Base-by-base conservation (phyloP, 1,140 invertebrate species). In the Anastatus disparis region DNA sequence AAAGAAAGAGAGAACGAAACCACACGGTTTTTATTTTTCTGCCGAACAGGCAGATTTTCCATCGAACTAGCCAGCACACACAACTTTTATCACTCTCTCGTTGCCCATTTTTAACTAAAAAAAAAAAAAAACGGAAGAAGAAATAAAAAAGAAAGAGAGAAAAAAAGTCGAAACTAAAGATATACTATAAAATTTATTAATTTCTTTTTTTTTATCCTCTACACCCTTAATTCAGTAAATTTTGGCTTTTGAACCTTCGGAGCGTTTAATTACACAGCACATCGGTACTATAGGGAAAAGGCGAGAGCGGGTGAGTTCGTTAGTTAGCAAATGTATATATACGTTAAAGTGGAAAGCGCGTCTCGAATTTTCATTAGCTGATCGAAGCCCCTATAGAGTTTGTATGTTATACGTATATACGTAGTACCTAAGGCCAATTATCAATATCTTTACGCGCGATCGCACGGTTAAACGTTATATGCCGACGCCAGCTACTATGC, bases 281-380 rank as follows among this genome's bases (percentile, higher is more conserved):
- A n/a, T n/a, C n/a, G n/a, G n/a, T n/a, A n/a, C n/a, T n/a, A n/a
- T n/a, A n/a, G n/a, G n/a, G n/a, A n/a, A n/a, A n/a, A n/a, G n/a
- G n/a, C n/a, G n/a, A n/a, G n/a, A n/a, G 15, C 3, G 8, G 26
- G 8, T 0, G 13, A 29, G 20, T 38, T 64, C 35, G 22, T 64
- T 40, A 53, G 22, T 27, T 13, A n/a, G 12, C n/a, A 13, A 1
- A 35, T 10, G 24, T 3, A n/a, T n/a, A n/a, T n/a, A n/a, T n/a
- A n/a, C n/a, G n/a, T n/a, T n/a, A n/a, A 13, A 44, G 42, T n/a
- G 15, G 10, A 1, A 44, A 38, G 17, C n/a, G 29, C 10, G 42
- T 46, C 35, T 26, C 44, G 26, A 52, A 64, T 52, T 64, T 64
- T 64, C 46, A 64, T 64, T 64, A 64, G 31, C 46, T 17, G 31